phyloP scores from a whole-genome alignment of 1,140 invertebrate species.

The Pissodes strobi region DNA sequence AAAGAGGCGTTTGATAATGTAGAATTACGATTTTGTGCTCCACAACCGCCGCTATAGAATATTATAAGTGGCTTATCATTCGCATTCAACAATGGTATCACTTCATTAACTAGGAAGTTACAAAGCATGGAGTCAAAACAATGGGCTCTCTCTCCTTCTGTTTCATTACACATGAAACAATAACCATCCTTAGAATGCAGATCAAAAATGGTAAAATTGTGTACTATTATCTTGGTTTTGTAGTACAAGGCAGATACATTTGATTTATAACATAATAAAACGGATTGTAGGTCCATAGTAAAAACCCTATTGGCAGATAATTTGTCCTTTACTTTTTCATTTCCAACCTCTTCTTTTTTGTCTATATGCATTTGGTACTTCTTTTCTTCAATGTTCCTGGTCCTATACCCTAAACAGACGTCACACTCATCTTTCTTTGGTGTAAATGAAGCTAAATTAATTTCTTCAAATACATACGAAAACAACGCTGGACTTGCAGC shows the following conservation, averaged over 20 bases:
- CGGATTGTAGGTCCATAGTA: constrained; percentile 30
- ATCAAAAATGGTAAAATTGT: constrained; percentile 31
- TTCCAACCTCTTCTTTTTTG: constrained; percentile 32
- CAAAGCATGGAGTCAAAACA: constrained; percentile 20
- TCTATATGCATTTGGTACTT: constrained; percentile 18
- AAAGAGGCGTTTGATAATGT: constrained; percentile 26
- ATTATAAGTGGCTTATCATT: no score
- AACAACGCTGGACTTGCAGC: constrained; percentile 7
- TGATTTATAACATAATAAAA: constrained; percentile 29
- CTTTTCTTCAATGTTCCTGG: constrained; percentile 25
- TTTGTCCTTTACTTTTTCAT: constrained; percentile 39
- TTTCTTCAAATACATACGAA: constrained; percentile 22
- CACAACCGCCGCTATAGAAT: constrained; percentile 28
- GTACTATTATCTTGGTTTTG: constrained; percentile 23
- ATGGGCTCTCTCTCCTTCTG: constrained; percentile 18
- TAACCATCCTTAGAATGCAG: constrained; percentile 14
- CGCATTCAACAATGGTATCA: constrained; percentile 5
- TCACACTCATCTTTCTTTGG: constrained; percentile 34
- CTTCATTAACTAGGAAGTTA: constrained; percentile 18
- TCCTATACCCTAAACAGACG: constrained; percentile 32
- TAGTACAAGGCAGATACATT: constrained; percentile 31
- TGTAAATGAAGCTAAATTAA: constrained; percentile 29
- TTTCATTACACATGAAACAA: constrained; percentile 32
- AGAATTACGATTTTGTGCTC: constrained; percentile 32
- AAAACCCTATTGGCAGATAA: constrained; percentile 14